phyloP scores from a whole-genome alignment of 2,797 vertebrate genomes.

The Thripadectes ignobilis region DNA sequence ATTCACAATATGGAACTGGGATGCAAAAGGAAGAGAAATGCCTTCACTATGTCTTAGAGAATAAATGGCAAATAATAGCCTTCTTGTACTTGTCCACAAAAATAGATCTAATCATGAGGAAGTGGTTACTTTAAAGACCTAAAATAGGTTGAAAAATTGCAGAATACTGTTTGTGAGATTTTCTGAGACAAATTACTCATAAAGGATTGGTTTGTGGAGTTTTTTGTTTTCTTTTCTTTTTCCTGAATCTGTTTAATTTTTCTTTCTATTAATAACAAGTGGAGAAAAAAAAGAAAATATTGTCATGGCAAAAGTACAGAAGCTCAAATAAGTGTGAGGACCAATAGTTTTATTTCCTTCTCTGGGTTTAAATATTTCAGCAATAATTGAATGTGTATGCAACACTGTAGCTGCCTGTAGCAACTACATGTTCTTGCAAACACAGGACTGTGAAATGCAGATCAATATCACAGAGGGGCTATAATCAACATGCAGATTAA shows the following conservation, averaged over 20 bases:
- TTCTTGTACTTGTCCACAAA: neutral
- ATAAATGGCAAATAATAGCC: neutral
- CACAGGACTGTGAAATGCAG: conserved; percentile 56
- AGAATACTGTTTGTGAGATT: neutral
- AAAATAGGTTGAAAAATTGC: neutral
- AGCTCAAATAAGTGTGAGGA: neutral
- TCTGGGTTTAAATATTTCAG: conserved; percentile 31
- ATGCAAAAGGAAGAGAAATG: neutral
- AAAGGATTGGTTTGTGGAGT: fast-evolving
- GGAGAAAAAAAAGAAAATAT: neutral
- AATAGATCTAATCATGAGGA: neutral
- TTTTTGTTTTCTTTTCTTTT: neutral
- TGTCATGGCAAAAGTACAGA: neutral
- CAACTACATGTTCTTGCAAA: conserved; percentile 61
- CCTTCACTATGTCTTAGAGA: neutral
- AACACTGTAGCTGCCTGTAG: conserved; percentile 27
- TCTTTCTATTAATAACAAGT: neutral
- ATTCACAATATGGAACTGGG: neutral
- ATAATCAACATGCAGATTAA: conserved; percentile 83
- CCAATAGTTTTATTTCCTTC: neutral
- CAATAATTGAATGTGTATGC: conserved; percentile 25
- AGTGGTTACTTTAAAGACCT: neutral
- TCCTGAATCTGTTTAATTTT: neutral
- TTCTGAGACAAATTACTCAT: neutral
- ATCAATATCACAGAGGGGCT: conserved; percentile 72